Evolutionary conservation across 2,797 vertebrate species (phyloP), one percentile per base, ranked within the genome.

Genomic region (Ptychadena robeensis): DNA sequence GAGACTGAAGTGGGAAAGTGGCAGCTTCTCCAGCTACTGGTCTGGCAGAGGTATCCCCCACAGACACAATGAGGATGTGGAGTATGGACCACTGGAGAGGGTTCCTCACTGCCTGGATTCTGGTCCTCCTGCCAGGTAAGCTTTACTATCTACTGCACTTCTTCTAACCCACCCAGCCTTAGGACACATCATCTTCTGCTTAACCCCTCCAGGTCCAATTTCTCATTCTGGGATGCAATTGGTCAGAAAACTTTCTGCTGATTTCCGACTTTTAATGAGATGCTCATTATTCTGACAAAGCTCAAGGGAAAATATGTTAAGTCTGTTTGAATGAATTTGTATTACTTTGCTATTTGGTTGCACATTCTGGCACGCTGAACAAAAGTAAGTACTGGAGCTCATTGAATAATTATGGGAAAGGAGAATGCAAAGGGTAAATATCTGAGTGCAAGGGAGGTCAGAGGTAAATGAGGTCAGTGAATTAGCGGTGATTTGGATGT

Each of bases 91-190:
- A 96, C 90, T 94, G 89, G 94, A 89, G 87, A 79, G 80, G 93
- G 88, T 90, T 95, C 87, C 84, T 96, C 88, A 91, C 96, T 88
- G 92, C 96, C 89, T 98, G 97, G 93, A 91, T 92, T 85, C 93
- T 95, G 91, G 94, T 93, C 89, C 88, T 96, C 85, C 92, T 95
- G 81, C 91, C 95, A 89, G 96, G 98, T 98, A 92, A 94, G 96
- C 89, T 79, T 63, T 7, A 28, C 38, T 40, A 34, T 11, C 40
- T 70, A 4, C 78, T 35, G 18, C 31, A 44, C 4, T 0, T 15
- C 25, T 12, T 14, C 22, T 81, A 48, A 25, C n/a, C 59, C 15
- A 34, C 6, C 9, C 64, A 44, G 6, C 68, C 10, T 38, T 18
- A 0, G 3, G 14, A 27, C 8, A 48, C 11, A 30, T 57, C 5